Conservation (phyloP, 1,140 invertebrate species). For the Mactra quadrangularis region DNA sequence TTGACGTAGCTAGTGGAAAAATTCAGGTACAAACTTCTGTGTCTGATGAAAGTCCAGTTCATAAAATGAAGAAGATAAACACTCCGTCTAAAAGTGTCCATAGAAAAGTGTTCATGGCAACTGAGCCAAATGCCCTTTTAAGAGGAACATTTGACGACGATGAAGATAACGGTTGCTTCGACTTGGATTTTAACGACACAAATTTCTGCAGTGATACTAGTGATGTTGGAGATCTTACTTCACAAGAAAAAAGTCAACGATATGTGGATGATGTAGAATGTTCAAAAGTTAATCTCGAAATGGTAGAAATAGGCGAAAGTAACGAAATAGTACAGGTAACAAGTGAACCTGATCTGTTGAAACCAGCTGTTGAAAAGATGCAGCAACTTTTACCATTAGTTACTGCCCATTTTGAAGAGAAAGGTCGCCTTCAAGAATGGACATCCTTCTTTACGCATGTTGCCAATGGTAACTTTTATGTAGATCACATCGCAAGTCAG, state of each 20-base stretch:
- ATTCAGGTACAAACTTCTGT: neutral
- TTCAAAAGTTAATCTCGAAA: neutral
- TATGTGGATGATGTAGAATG: neutral
- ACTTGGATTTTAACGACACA: neutral
- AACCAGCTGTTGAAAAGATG: neutral
- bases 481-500: slow-evolving; percentile 2
- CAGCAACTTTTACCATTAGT: neutral
- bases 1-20: neutral
- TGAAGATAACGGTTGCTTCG: neutral
- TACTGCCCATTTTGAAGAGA: neutral
- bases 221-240: neutral
- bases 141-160: neutral
- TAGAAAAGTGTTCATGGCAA: neutral
- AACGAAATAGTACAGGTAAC: neutral
- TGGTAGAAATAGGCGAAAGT: neutral
- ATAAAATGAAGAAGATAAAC: neutral
- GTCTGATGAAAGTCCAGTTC: neutral
- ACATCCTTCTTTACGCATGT: neutral
- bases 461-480: neutral
- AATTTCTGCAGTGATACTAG: neutral
- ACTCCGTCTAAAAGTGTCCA: slow-evolving; percentile 1
- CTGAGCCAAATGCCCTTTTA: neutral
- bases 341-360: neutral
- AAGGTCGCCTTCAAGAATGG: neutral
- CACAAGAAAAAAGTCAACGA: neutral